phyloP scores from a whole-genome alignment of 53 echinoderm and acorn worm genomes.

The Paracentrotus lividus region DNA sequence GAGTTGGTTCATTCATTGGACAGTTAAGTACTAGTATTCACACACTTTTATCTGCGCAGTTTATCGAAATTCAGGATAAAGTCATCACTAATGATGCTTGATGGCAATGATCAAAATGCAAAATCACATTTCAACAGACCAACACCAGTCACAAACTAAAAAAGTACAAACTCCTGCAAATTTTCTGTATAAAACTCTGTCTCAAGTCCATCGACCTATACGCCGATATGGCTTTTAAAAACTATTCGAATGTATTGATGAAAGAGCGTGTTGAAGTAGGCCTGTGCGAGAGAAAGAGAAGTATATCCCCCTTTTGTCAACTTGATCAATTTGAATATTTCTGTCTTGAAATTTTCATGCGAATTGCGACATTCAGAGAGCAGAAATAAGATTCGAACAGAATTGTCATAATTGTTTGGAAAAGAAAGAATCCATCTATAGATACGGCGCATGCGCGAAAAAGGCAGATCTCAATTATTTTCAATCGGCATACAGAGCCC shows the following conservation, averaged over 20 bases:
- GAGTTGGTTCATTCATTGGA: neutral
- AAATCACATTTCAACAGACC: too few relatives aligned
- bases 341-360: neutral
- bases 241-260: neutral
- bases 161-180: too few relatives aligned
- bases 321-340: neutral
- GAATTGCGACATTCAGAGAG: neutral
- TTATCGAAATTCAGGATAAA: neutral
- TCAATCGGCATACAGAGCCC: too few relatives aligned
- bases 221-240: neutral
- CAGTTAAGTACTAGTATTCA: too few relatives aligned
- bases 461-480: too few relatives aligned
- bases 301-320: neutral
- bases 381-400: neutral
- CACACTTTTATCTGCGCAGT: neutral
- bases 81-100: too few relatives aligned
- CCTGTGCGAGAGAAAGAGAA: neutral
- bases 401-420: neutral
- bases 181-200: too few relatives aligned
- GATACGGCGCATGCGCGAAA: neutral
- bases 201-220: neutral
- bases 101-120: too few relatives aligned
- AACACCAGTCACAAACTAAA: too few relatives aligned
- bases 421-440: neutral
- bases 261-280: neutral